Conservation (phyloP, 2,113 vertebrate genomes). For the Rhinopomastus cyanomelas region DNA sequence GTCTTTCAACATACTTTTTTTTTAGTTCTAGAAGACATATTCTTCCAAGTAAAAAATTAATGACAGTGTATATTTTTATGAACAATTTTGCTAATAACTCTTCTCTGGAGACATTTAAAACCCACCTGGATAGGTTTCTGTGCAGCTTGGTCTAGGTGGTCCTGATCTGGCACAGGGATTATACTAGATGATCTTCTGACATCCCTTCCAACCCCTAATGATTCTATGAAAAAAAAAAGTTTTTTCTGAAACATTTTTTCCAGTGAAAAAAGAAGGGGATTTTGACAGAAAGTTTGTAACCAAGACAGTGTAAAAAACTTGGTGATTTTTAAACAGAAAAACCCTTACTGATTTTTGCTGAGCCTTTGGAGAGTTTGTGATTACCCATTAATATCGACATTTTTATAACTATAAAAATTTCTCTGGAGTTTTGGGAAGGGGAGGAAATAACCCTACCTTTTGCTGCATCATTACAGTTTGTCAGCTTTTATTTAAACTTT, state of each 20-base stretch:
- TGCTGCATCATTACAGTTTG: neutral
- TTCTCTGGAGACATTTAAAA: too few species aligned
- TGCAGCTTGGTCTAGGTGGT: too few species aligned
- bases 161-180: too few species aligned
- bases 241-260: neutral
- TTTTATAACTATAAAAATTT: neutral
- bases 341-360: fast-evolving
- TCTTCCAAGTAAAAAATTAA: neutral
- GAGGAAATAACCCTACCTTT: neutral
- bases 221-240: too few species aligned
- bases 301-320: neutral
- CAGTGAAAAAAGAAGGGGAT: fast-evolving
- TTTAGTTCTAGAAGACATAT: neutral
- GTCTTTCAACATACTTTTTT: neutral
- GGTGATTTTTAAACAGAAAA: neutral
- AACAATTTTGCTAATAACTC: neutral
- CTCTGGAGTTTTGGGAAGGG: neutral
- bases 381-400: neutral
- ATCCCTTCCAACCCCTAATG: too few species aligned
- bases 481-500: neutral
- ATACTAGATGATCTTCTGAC: too few species aligned
- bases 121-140: too few species aligned
- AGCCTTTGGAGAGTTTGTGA: neutral
- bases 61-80: neutral
- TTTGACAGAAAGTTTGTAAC: neutral